Evolutionary conservation across 2,888 invertebrate species (phyloP), one percentile per base, ranked within the genome.

Genomic region (Cheilosia pagana): DNA sequence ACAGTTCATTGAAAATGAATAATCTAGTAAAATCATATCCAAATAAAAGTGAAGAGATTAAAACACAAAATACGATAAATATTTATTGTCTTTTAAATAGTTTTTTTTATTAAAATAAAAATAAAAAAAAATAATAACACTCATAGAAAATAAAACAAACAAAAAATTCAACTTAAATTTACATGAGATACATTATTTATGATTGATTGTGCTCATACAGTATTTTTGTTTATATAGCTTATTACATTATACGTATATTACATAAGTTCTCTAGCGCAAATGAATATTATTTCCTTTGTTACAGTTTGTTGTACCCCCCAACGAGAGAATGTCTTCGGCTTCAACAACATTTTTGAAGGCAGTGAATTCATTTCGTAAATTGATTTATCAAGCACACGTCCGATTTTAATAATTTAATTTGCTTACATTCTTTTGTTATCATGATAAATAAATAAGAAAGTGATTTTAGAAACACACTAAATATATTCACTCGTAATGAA

Each of bases 401-500:
- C 14, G 50, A 25, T 50, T 50, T 50, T 5, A 50, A 50, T 50
- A 55, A 62, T 62, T 62, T 55, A 48, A 14, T 74, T 55, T n/a
- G 8, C 48, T 39, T 62, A 60, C 7, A 8, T 59, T 12, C 45
- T 55, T 50, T 43, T 23, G 23, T 76, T 19, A 35, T 59, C 8
- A 35, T 60, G 71, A 41, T 41, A 72, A 67, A 67, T 74, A 79
- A 74, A 65, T 74, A 72, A 41, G 31, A 59, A 62, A 48, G 39
- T 14, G 31, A 53, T 60, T 52, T 45, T 25, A 57, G 52, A 67
- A 48, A 48, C 39, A 35, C 10, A 28, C 43, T 87, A 87, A 62
- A 87, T 82, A 81, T 82, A 59, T 63, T 82, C 85, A 48, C 83
- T 86, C 62, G 87, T 86, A 25, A 78, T 77, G 59, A 87, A 81